Evolutionary conservation across 2,888 invertebrate species (phyloP), one percentile per base, ranked within the genome.

Genomic region (Cotesia congregata): DNA sequence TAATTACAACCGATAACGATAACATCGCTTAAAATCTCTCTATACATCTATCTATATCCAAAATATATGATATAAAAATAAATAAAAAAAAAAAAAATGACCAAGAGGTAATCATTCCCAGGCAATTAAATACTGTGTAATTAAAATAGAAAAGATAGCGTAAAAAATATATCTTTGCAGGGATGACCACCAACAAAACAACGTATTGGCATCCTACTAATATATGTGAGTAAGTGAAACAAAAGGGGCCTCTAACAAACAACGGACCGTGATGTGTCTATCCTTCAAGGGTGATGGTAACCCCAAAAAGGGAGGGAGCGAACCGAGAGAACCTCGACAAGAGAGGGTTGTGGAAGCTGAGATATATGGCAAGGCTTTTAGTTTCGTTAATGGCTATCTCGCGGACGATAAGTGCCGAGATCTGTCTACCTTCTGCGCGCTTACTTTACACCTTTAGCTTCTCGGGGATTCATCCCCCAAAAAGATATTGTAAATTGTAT

Each of bases 351-450:
- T 76, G 75, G 74, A 67, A 80, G 76, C 77, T 74, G 83, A 84
- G 86, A 88, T 89, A 88, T 89, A 88, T 88, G 87, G 88, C 86
- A 86, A 89, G 87, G 89, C 89, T 89, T 89, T 89, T 89, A 89
- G 89, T 88, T 89, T 88, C 88, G 89, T 88, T 89, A 89, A 89
- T 89, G 89, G 89, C 83, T 88, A 88, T 88, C 88, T 89, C 87
- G 89, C 87, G 84, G 88, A 86, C 86, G 89, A 89, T 89, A 89
- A 89, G 88, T 89, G 89, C 88, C 86, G 87, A 89, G 89, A 89
- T 88, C 88, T 88, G 87, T 88, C 88, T 88, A 78, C 76, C 77
- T 72, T 87, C 83, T 83, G 85, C 40, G 69, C 73, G 77, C 85
- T 87, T 88, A 87, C 86, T 86, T 88, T 88, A 87, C 88, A 88